Base-by-base conservation (phyloP, 2,888 invertebrate species). In the Drosophila meridionalis region DNA sequence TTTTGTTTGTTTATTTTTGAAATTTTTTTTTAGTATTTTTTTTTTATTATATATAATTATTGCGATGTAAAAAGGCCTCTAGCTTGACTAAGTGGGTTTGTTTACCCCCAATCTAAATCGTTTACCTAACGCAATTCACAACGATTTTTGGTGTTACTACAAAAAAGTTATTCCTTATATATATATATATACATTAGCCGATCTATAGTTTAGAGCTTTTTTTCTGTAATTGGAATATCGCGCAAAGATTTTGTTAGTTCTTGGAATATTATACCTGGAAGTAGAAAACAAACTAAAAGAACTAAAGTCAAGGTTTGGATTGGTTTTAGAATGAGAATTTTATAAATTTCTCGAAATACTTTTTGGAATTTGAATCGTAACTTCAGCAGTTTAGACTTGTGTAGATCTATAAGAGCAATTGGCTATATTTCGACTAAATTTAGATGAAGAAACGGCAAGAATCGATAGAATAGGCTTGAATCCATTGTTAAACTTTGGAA, bases 61-160 rank as follows among this genome's bases (percentile, higher is more conserved):
- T 78, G 78, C 74, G 58, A 70, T 78, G 70, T 78, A 70, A 70
- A 78, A 78, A 78, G 78, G 74, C 74, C 74, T 78, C 78, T 78
- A 78, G 59, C 64, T 69, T 73, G 67, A 70, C 69, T 78, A 71
- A 52, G n/a, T 78, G 70, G 61, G 53, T 56, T 48, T 43, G 52
- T 32, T 32, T n/a, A 3, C 20, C 32, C 60, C 62, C 50, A 60
- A 74, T 56, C 40, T 64, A 55, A 70, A 67, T 59, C 66, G 70
- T 67, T 67, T 67, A 62, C 59, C 59, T 68, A 65, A 67, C 74
- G 71, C 65, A 80, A 80, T 80, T 79, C 60, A 50, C 71, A 74
- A 69, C 74, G 72, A 76, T 77, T 72, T 61, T 61, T 55, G 52
- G 79, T 82, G 78, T 11, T 73, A 80, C 87, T 84, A 85, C 82